Evolutionary conservation across 2,888 invertebrate species (phyloP).

Genomic region (Cynaeus angustus): DNA sequence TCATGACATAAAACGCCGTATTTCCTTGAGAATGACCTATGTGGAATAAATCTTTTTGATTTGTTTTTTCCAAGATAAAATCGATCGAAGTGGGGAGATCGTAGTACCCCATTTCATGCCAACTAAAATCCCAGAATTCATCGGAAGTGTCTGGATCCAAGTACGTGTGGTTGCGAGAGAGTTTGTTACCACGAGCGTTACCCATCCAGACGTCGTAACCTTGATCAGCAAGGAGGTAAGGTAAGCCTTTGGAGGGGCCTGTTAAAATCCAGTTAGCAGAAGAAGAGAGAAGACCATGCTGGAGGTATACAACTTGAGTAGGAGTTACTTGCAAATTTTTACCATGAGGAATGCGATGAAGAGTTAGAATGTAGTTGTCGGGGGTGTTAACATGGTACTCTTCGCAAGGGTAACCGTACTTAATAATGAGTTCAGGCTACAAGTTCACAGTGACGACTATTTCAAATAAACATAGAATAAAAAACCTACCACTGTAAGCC

Average conservation of each 20-base stretch:
- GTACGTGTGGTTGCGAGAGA: constrained; percentile 72
- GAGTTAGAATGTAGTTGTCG: constrained; percentile 85
- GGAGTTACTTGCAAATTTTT: constrained; percentile 62
- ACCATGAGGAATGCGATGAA: constrained; percentile 82
- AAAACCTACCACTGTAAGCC: constrained; percentile 31
- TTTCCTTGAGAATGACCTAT: constrained; percentile 72
- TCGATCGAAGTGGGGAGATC: constrained; percentile 46
- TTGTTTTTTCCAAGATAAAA: constrained; percentile 36
- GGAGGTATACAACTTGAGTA: constrained; percentile 76
- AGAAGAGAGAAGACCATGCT: constrained; percentile 60
- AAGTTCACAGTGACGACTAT: too few relatives aligned
- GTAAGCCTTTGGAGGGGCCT: constrained; percentile 49
- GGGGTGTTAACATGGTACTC: constrained; percentile 78
- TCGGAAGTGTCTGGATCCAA: constrained; percentile 54
- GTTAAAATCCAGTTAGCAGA: constrained; percentile 52
- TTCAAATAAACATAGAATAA: background rate
- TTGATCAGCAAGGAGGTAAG: constrained; percentile 61
- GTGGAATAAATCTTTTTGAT: constrained; percentile 21
- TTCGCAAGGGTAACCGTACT: constrained; percentile 80
- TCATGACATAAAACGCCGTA: constrained; percentile 78
- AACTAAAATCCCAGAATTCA: constrained; percentile 68
- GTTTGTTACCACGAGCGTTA: constrained; percentile 84
- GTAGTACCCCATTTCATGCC: constrained; percentile 18
- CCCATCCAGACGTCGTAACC: constrained; percentile 76
- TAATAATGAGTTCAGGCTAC: constrained; percentile 73